A percentile compares a stretch with the other conserved stretches of the same genome.
phyloP scores from a whole-genome alignment of 2,113 vertebrate genomes.

The Scomber scombrus region DNA sequence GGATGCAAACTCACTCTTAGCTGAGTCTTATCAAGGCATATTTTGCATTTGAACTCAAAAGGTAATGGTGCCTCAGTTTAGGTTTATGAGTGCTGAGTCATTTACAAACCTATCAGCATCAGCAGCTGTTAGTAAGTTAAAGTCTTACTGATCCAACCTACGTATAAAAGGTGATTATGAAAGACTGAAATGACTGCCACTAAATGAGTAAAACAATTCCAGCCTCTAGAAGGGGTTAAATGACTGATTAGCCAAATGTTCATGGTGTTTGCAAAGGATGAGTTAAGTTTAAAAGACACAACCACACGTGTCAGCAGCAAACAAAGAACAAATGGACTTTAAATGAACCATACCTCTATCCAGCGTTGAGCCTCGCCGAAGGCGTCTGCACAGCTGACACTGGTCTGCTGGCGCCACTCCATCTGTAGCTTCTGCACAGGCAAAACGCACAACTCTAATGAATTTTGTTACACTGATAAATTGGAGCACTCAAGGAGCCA shows the following conservation, averaged over 20 bases:
- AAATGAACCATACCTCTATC: conserved; percentile 88
- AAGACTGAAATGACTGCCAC: background rate
- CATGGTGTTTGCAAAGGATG: background rate
- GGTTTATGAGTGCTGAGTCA: background rate
- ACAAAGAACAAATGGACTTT: background rate
- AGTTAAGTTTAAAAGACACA: background rate
- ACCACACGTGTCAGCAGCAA: background rate
- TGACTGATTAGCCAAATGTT: background rate
- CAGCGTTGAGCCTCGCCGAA: conserved; percentile 92
- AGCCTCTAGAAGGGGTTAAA: background rate
- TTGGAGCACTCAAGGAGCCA: background rate
- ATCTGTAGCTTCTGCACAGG: conserved; percentile 66
- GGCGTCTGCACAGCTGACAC: conserved; percentile 86
- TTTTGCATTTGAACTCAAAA: conserved; percentile 47
- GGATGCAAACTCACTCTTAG: background rate
- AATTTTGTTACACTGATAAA: background rate
- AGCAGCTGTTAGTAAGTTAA: background rate
- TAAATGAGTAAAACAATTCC: background rate
- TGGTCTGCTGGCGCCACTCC: conserved; percentile 89
- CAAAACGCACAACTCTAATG: conserved; percentile 6
- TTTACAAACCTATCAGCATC: background rate
- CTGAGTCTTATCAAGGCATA: conserved; percentile 22
- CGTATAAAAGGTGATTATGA: background rate
- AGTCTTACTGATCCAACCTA: background rate
- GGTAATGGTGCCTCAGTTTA: background rate